Percentiles rank a stretch among this genome's conserved stretches.
Evolutionary conservation across 2,888 invertebrate species (phyloP).

Genomic region (Nudaria mundana): DNA sequence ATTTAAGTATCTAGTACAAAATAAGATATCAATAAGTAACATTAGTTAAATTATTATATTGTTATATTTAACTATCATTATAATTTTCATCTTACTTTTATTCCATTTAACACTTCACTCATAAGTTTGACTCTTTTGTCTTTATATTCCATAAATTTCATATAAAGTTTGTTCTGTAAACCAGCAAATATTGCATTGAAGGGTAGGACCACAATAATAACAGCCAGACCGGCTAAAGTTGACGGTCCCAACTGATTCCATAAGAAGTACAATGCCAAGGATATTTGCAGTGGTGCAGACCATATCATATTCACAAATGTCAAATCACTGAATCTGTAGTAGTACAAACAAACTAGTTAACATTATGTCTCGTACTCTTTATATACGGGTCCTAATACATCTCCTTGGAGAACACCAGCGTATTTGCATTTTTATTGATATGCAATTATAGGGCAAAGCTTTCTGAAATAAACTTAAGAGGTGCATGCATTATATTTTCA

Average conservation of each 20-base stretch:
- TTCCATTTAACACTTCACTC: slow-evolving; percentile 93
- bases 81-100: slow-evolving; percentile 83
- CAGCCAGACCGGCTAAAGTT: slow-evolving; percentile 91
- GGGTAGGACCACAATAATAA: slow-evolving; percentile 94
- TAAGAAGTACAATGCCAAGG: slow-evolving; percentile 87
- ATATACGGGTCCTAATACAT: background rate
- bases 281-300: slow-evolving; percentile 92
- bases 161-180: slow-evolving; percentile 86
- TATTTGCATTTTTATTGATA: no score
- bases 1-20: slow-evolving; percentile 81
- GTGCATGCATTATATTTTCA: no score
- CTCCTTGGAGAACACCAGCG: no score
- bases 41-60: no score
- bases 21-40: no score
- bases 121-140: slow-evolving; percentile 92
- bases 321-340: slow-evolving; percentile 84
- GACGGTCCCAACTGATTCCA: slow-evolving; percentile 89
- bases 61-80: no score
- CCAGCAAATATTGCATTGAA: slow-evolving; percentile 89
- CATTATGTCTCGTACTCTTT: background rate
- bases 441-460: no score
- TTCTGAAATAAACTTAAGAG: no score
- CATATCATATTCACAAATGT: slow-evolving; percentile 90
- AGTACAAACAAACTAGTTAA: background rate
- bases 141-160: slow-evolving; percentile 91